Evolutionary conservation across 2,797 vertebrate species (phyloP), one percentile per base, ranked within the genome.

Genomic region (Coranthus polyacanthus): DNA sequence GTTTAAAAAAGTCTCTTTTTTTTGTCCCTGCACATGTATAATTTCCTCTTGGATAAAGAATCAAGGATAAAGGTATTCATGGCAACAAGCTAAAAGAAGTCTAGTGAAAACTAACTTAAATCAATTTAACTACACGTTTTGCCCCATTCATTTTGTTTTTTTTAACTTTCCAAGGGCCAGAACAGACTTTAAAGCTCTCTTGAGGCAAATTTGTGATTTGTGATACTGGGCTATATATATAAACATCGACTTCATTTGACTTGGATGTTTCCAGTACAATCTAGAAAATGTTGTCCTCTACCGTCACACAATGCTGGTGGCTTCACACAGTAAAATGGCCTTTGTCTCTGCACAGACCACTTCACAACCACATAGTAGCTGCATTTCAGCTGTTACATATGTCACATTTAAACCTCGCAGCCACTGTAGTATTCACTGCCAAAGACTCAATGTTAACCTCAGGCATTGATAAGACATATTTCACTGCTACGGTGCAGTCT

Each of bases 381-480:
- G 50, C 37, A 32, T 65, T 49, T 63, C 59, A 52, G 47, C 68
- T 43, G 6, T 38, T 58, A 3, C 32, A 45, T 68, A 24, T 17
- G 12, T 72, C 69, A 39, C 57, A 52, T 57, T 49, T 46, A 58
- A 83, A 64, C 78, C 80, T 77, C 50, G 32, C 72, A 54, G 72
- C 29, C 29, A 32, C 8, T 32, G 39, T 59, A 13, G 34, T 44
- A 32, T 53, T 41, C 34, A 0, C 0, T 70, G 84, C 72, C 82
- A 82, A 56, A 67, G 50, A 60, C 49, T 53, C 8, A 68, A 66
- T 72, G 68, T 65, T 68, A n/a, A 63, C 86, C 80, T 60, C 29
- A 5, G 81, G 84, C 68, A 17, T 29, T 1, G 83, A 85, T 82
- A 75, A 88, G 66, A 71, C 82, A 42, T 22, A 58, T 75, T 76